phyloP scores from a whole-genome alignment of 1,140 invertebrate genomes.

The Euura lappo region DNA sequence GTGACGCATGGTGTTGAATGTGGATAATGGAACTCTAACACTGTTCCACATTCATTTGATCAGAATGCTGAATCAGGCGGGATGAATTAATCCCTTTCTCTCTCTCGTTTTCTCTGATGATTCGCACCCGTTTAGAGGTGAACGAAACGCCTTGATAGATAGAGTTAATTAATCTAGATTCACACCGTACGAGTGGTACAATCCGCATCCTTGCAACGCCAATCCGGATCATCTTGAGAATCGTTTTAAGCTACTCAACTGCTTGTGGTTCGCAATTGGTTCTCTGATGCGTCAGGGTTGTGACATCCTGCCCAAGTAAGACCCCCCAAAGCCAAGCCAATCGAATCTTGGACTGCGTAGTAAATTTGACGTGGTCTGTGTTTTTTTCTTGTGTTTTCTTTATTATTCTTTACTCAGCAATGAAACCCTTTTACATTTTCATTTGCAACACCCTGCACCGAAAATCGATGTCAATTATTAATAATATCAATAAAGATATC shows the following conservation, averaged over 20 bases:
- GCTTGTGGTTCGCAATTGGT: conserved; percentile 95
- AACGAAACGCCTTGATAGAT: background rate
- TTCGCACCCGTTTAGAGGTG: too few species aligned
- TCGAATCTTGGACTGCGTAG: background rate
- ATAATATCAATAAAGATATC: too few species aligned
- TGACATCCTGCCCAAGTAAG: conserved; percentile 91
- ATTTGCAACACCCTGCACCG: conserved; percentile 13
- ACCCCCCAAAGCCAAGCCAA: conserved; percentile 22
- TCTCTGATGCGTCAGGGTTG: conserved; percentile 93
- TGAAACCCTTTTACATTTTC: conserved; percentile 8
- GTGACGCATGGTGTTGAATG: too few species aligned
- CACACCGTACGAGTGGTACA: conserved; percentile 93
- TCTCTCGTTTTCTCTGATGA: too few species aligned
- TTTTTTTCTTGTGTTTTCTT: too few species aligned
- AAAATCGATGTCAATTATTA: too few species aligned
- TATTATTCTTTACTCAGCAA: conserved; percentile 4
- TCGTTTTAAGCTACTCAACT: conserved; percentile 91
- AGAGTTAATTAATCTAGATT: conserved; percentile 69
- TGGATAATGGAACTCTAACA: too few species aligned
- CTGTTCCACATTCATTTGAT: too few species aligned
- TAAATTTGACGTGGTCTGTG: background rate
- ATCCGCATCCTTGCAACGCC: conserved; percentile 82
- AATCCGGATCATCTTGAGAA: conserved; percentile 83
- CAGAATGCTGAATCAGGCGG: too few species aligned
- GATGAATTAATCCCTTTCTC: too few species aligned